Evolutionary conservation across 1,140 invertebrate genomes (phyloP).

Genomic region (Aplysia californica): DNA sequence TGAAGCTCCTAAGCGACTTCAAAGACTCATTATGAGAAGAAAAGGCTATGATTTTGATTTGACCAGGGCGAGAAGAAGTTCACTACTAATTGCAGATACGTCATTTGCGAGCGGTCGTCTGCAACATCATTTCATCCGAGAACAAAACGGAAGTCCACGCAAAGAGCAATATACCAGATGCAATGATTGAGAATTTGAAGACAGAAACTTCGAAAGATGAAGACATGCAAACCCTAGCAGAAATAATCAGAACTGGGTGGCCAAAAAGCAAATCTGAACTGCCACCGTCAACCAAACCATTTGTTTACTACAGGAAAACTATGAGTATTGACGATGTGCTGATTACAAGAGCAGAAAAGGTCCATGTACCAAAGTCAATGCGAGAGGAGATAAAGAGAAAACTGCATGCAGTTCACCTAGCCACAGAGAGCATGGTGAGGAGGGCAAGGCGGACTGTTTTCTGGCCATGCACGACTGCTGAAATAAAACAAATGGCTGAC

Average conservation of each 20-base stretch:
- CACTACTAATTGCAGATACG: slow-evolving; percentile 35
- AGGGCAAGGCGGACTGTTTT: background rate
- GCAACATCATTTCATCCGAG: background rate
- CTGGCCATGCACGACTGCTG: background rate
- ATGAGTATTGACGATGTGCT: slow-evolving; percentile 1
- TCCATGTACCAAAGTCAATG: background rate
- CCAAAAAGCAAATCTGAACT: background rate
- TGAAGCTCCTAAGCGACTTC: slow-evolving; percentile 26
- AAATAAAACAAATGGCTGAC: background rate
- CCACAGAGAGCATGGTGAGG: background rate
- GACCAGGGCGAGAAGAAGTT: slow-evolving; percentile 18
- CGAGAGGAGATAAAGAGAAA: background rate
- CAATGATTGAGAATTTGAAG: background rate
- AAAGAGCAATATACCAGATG: background rate
- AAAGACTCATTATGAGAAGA: slow-evolving; percentile 33
- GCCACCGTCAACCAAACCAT: background rate
- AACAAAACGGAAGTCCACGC: background rate
- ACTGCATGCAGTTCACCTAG: slow-evolving; percentile 17
- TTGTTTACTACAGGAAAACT: background rate
- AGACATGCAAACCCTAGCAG: background rate
- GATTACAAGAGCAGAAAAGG: slow-evolving; percentile 7
- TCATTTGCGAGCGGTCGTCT: slow-evolving; percentile 33
- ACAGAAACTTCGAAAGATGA: background rate
- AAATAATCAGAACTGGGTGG: background rate
- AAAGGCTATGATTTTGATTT: slow-evolving; percentile 35